Evolutionary conservation across 2,888 invertebrate genomes (phyloP).

Genomic region (Antheraea yamamai): DNA sequence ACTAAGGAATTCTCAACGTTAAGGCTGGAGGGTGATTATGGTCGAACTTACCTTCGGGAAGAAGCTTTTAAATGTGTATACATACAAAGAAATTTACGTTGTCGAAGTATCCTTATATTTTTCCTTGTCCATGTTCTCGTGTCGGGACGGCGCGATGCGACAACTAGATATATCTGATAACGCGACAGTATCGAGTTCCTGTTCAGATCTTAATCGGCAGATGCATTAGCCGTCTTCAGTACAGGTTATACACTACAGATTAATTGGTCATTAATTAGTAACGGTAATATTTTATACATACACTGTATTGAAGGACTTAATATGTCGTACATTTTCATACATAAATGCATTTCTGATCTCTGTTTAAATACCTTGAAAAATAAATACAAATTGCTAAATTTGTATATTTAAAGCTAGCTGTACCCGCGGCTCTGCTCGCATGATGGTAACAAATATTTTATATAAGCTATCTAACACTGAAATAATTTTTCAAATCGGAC

Average conservation of each 20-base stretch:
- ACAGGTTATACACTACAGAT: slow-evolving; percentile 10
- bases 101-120: slow-evolving; percentile 24
- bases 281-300: background rate
- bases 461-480: too few relatives aligned
- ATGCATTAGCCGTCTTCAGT: slow-evolving; percentile 49
- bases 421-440: too few relatives aligned
- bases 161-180: slow-evolving; percentile 50
- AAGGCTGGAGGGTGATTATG: too few relatives aligned
- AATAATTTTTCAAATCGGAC: too few relatives aligned
- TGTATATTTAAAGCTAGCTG: too few relatives aligned
- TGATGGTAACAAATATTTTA: too few relatives aligned
- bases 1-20: too few relatives aligned
- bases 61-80: background rate
- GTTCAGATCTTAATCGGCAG: slow-evolving; percentile 58
- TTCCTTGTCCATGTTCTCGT: slow-evolving; percentile 26
- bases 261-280: background rate
- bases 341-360: too few relatives aligned
- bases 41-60: too few relatives aligned
- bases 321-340: too few relatives aligned
- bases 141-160: slow-evolving; percentile 51
- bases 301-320: background rate
- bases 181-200: slow-evolving; percentile 53
- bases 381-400: too few relatives aligned
- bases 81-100: background rate
- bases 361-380: too few relatives aligned